A percentile compares a stretch with the other conserved stretches of the same genome.
These are phyloP conservation scores for Hemithea aestivaria DNA, from an alignment of 2,888 invertebrate genomes.

Conservation along the genomic window DNA sequence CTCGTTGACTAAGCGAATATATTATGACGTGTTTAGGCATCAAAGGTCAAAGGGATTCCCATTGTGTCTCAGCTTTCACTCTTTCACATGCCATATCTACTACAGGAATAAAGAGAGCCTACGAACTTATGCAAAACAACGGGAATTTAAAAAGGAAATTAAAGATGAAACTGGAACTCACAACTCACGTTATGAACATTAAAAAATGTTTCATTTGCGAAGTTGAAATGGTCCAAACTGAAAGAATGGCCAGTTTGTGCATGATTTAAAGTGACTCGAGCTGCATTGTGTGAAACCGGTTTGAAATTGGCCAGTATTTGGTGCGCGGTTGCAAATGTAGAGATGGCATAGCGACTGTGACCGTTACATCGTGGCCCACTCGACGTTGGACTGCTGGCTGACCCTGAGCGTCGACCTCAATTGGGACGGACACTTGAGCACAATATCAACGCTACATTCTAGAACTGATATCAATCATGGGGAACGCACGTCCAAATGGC, in stretches of 20 bases:
- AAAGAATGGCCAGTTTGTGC: constrained; percentile 3
- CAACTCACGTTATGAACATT: no score
- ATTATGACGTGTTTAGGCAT: neutral
- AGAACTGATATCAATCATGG: constrained; percentile 27
- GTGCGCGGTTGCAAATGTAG: constrained; percentile 30
- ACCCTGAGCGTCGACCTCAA: constrained; percentile 41
- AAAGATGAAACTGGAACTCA: no score
- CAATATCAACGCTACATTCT: constrained; percentile 19
- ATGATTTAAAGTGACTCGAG: constrained; percentile 1
- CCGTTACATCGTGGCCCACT: constrained; percentile 41
- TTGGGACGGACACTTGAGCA: constrained; percentile 29
- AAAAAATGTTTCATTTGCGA: no score
- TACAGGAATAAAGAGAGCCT: no score
- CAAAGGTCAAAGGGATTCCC: constrained; percentile 8
- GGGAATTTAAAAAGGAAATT: no score
- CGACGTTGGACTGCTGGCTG: constrained; percentile 24
- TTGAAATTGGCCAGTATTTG: constrained; percentile 16
- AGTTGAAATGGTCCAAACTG: neutral
- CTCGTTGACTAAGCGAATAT: constrained; percentile 6
- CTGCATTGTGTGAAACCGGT: constrained; percentile 11
- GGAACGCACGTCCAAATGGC: constrained; percentile 20
- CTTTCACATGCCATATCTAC: no score
- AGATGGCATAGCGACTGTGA: constrained; percentile 35
- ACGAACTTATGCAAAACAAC: no score
- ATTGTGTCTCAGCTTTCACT: constrained; percentile 1